Base-by-base conservation (phyloP, 2,888 invertebrate species). In the Caenorhabditis japonica region DNA sequence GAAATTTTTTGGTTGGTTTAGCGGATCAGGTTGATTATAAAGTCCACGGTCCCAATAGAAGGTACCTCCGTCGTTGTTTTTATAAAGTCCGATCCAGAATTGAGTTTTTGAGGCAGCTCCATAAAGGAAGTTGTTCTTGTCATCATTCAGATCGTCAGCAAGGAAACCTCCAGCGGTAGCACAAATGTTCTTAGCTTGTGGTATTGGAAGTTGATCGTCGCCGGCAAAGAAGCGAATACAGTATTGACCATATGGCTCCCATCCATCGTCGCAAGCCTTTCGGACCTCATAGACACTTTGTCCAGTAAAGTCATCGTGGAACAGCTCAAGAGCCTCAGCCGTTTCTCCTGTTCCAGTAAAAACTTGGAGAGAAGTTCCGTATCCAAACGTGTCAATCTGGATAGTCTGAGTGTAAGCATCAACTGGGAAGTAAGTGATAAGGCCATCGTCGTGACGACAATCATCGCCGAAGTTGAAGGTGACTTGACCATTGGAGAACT, bases 331-430 rank as follows among this genome's bases (percentile, higher is more conserved):
- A 27, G 61, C 61, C 13, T 56, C 47, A 17, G 46, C 46, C 13
- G 58, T 8, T 23, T 47, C 47, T 23, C 79, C 79, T 19, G 64
- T 47, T 25, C 62, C 70, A 34, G 52, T 72, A 51, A 53, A 76
- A 3, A 75, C 59, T 39, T 36, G 33, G 7, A 77, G 33, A 8
- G 34, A 51, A 17, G 74, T 68, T 19, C 73, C 60, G 44, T 62
- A 68, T 39, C 80, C 81, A 43, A 56, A 69, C 0, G 66, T 60
- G 43, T 62, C 58, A 33, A 80, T 49, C 47, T 70, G 69, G 39
- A 81, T 51, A 0, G 79, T 79, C 38, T 83, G 83, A 30, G 80
- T 72, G 74, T 80, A 83, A 1, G 79, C 76, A 46, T 83, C 83
- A 17, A 83, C 60, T 10, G 80, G 81, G 77, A 83, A 75, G 56